Evolutionary conservation across 1,140 invertebrate species (phyloP), one percentile per base, ranked within the genome.

Genomic region (Nasonia vitripennis): DNA sequence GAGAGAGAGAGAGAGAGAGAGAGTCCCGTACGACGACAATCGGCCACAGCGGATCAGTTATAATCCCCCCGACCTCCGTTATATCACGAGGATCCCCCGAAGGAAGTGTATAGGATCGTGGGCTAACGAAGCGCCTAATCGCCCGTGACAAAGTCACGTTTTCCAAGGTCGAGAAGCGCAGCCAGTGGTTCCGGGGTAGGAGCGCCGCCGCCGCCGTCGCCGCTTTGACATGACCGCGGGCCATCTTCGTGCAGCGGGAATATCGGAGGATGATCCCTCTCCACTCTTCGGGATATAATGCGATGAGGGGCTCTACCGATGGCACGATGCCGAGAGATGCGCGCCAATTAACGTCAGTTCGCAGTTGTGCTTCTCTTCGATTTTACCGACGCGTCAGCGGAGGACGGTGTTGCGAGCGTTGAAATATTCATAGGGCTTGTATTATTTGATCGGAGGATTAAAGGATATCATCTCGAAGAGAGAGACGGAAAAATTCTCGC

Each of bases 271-370:
- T 90, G 89, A 90, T 90, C 89, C 88, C 88, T 87, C 85, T 89
- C 89, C 89, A 82, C 81, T 75, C 83, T 84, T 85, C 84, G 73
- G 86, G 86, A 87, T 87, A 82, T 88, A 88, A 84, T 88, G 89
- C 90, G 89, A 90, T 89, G 89, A 87, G 87, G 88, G 6, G 9
- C 41, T 45, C 7, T 45, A 45, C 41, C 3, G 51, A 14, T 55
- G 51, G 4, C 41, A 45, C 41, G 45, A 70, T 70, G 67, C 3
- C 20, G 89, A 89, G 88, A 89, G 87, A 88, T 88, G 89, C 89
- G 89, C 89, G 90, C 89, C 90, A 91, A 91, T 91, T 91, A 91
- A 88, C 90, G 89, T 89, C 87, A 87, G 83, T 84, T 68, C 27
- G 83, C 85, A 89, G 87, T 88, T 89, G 89, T 87, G 87, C 81